Conservation (phyloP, 1,140 invertebrate genomes). For the Cecropterus lyciades region DNA sequence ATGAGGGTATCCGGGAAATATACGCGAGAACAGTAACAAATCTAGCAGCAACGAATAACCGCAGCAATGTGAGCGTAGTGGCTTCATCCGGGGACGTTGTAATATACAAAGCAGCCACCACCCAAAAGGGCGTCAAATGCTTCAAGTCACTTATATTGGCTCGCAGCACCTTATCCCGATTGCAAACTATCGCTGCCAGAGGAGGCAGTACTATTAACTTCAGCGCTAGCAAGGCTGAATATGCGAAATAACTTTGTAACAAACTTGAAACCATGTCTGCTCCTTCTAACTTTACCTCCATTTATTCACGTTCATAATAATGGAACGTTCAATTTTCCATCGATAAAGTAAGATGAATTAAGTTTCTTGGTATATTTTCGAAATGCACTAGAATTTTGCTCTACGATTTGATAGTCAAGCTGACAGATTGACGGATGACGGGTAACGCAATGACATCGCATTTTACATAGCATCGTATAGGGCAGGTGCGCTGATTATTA, state of each 20-base stretch:
- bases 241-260: constrained; percentile 56
- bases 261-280: constrained; percentile 28
- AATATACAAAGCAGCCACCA: constrained; percentile 61
- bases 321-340: neutral
- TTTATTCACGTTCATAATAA: neutral
- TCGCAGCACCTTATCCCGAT: constrained; percentile 53
- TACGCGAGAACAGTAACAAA: constrained; percentile 51
- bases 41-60: constrained; percentile 50
- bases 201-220: constrained; percentile 54
- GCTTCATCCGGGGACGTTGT: constrained; percentile 51
- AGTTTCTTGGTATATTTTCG: neutral
- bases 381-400: constrained; percentile 16
- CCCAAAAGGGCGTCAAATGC: constrained; percentile 61
- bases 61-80: constrained; percentile 44
- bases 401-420: neutral
- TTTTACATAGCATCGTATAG: too few species aligned
- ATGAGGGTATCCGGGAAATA: constrained; percentile 40
- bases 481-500: neutral
- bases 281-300: neutral
- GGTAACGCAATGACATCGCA: neutral
- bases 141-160: constrained; percentile 60
- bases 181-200: constrained; percentile 47
- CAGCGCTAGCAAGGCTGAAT: constrained; percentile 58
- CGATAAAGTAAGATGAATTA: neutral
- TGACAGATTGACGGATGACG: constrained; percentile 18